Conservation (phyloP, 2,113 vertebrate species). For the Hyperoodon ampullatus region DNA sequence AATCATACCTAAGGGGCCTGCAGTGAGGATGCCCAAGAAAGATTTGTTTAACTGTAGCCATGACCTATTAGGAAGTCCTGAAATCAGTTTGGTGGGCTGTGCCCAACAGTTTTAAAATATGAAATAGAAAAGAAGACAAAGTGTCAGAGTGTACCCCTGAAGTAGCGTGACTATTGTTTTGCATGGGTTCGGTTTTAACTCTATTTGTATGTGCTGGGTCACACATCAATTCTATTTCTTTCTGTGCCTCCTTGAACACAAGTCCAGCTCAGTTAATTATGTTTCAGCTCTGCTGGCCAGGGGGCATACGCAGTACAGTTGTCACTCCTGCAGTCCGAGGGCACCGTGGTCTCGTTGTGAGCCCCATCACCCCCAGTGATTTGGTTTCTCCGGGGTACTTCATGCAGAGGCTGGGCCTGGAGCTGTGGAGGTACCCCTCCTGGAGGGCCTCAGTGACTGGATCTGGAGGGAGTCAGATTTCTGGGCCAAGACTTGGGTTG, state of each 20-base stretch:
- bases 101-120: not conserved
- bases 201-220: no score
- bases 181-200: not conserved
- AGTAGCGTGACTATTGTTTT: not conserved
- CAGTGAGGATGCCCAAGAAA: not conserved
- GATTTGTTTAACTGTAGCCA: not conserved
- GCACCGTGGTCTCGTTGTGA: not conserved
- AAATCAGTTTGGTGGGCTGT: not conserved
- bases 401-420: fast-evolving
- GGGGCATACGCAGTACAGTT: no score
- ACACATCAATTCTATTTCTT: not conserved
- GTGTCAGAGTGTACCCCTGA: not conserved
- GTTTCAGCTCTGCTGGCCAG: not conserved
- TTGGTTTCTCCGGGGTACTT: not conserved
- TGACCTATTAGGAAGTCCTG: not conserved
- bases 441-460: not conserved
- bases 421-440: no score
- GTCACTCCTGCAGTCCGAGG: not conserved
- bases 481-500: fast-evolving
- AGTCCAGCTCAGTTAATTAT: not conserved
- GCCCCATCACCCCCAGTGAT: not conserved
- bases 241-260: not conserved
- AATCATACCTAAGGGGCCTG: not conserved
- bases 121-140: not conserved
- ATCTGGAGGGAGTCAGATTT: not conserved